These are phyloP conservation scores for Augiades crinisus DNA, from an alignment of 2,888 invertebrate species.

Conservation along the genomic window DNA sequence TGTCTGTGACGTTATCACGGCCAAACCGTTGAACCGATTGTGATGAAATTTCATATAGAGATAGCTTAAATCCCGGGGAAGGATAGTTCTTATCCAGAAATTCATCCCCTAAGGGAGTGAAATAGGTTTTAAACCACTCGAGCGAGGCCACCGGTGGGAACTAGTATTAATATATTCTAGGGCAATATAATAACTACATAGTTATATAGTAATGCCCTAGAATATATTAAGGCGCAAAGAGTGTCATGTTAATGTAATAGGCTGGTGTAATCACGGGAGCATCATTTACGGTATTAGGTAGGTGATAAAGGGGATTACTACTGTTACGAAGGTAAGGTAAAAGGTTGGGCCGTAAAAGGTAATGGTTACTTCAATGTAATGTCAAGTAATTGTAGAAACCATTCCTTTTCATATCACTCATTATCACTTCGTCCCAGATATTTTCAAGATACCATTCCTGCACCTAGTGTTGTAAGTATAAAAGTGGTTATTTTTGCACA, in stretches of 20 bases:
- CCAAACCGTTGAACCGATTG: too few relatives aligned
- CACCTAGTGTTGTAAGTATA: too few relatives aligned
- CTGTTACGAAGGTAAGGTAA: slow-evolving; percentile 29
- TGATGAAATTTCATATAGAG: too few relatives aligned
- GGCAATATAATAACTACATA: too few relatives aligned
- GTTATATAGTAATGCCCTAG: neutral
- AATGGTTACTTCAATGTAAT: slow-evolving; percentile 40
- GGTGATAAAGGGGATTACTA: slow-evolving; percentile 30
- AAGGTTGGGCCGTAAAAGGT: slow-evolving; percentile 20
- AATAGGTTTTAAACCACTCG: too few relatives aligned
- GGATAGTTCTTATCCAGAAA: too few relatives aligned
- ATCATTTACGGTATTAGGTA: slow-evolving; percentile 30
- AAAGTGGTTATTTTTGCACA: too few relatives aligned
- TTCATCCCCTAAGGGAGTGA: too few relatives aligned
- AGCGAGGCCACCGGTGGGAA: too few relatives aligned
- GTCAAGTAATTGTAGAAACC: slow-evolving; percentile 44
- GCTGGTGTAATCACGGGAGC: slow-evolving; percentile 13
- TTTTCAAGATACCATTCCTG: neutral
- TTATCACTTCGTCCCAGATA: neutral
- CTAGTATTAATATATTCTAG: too few relatives aligned
- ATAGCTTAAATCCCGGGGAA: too few relatives aligned
- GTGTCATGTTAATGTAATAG: slow-evolving; percentile 15
- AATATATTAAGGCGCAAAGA: neutral
- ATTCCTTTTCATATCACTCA: slow-evolving; percentile 12
- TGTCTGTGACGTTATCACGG: too few relatives aligned